Evolutionary conservation across 2,888 invertebrate species (phyloP), one percentile per base, ranked within the genome.

Genomic region (Cheilosia pagana): DNA sequence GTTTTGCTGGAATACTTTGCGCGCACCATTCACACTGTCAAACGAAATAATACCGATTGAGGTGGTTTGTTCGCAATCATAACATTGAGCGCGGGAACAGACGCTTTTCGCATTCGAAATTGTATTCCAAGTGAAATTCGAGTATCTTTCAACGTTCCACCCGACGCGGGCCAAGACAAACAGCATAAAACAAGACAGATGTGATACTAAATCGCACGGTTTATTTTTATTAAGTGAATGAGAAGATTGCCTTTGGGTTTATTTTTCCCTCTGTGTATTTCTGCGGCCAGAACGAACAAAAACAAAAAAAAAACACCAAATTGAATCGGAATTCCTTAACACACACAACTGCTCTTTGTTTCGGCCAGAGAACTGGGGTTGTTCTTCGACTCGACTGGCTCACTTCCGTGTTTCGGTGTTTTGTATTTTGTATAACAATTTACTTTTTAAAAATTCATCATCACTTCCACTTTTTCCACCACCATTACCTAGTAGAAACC

Each of bases 151-250:
- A 39, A 75, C n/a, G 43, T 35, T 57, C 6, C 57, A 48, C 31
- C 10, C 23, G 6, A n/a, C 25, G 31, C 28, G 8, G 28, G 8
- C 35, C 28, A 72, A 60, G 43, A 65, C 68, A 28, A 48, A 19
- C 19, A 52, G 35, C 39, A 62, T 67, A 28, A 28, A 63, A 72
- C 16, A 25, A 19, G 21, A 19, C 48, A 55, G 59, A 39, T 35
- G 16, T 35, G 16, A 41, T 81, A 39, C 53, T 67, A 62, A 39
- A 68, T 50, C 48, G 57, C 59, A 53, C 71, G 48, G 65, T 65
- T 71, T 70, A 65, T 65, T 74, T 74, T 78, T 68, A 52, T 72
- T 62, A 74, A 83, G 43, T 48, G 21, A 68, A 45, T 67, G 75
- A 60, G 60, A 25, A 55, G 43, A 39, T 77, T 75, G 12, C 28